phyloP scores from a whole-genome alignment of 1,140 invertebrate species.

The Leptonema lineaticorne region DNA sequence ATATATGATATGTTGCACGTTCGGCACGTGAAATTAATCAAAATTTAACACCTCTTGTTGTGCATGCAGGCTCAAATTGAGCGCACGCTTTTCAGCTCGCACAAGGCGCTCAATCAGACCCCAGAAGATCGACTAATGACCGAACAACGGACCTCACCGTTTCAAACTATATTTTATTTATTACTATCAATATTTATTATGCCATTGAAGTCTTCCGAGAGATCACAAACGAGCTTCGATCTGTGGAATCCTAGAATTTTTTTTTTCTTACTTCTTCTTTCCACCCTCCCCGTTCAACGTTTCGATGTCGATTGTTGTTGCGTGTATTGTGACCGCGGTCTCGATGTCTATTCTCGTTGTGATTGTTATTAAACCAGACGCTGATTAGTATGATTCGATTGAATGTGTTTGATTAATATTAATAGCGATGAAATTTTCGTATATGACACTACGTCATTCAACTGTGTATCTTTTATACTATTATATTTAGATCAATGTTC shows the following conservation, averaged over 20 bases:
- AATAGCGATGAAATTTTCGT: too few relatives aligned
- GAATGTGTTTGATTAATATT: neutral
- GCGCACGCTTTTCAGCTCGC: slow-evolving; percentile 26
- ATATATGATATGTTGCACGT: neutral
- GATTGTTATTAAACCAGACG: neutral
- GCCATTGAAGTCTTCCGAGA: too few relatives aligned
- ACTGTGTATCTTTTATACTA: too few relatives aligned
- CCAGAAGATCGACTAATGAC: slow-evolving; percentile 25
- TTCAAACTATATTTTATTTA: slow-evolving; percentile 33
- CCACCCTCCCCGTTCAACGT: too few relatives aligned
- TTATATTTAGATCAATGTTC: too few relatives aligned
- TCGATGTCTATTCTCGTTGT: neutral
- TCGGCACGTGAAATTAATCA: slow-evolving; percentile 33
- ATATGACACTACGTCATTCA: too few relatives aligned
- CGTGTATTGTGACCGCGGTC: too few relatives aligned
- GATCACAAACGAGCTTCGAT: too few relatives aligned
- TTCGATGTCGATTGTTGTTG: neutral
- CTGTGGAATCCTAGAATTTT: neutral
- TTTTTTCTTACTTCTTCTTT: too few relatives aligned
- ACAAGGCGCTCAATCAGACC: slow-evolving; percentile 24
- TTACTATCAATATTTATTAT: slow-evolving; percentile 41
- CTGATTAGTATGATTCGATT: neutral
- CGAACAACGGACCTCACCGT: too few relatives aligned
- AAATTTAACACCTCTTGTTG: slow-evolving; percentile 41
- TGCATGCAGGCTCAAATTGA: slow-evolving; percentile 27